A percentile compares a stretch with the other conserved stretches of the same genome.
These are phyloP conservation scores for Manis crassicaudata DNA, from an alignment of 2,797 vertebrate genomes.

Conservation along the genomic window DNA sequence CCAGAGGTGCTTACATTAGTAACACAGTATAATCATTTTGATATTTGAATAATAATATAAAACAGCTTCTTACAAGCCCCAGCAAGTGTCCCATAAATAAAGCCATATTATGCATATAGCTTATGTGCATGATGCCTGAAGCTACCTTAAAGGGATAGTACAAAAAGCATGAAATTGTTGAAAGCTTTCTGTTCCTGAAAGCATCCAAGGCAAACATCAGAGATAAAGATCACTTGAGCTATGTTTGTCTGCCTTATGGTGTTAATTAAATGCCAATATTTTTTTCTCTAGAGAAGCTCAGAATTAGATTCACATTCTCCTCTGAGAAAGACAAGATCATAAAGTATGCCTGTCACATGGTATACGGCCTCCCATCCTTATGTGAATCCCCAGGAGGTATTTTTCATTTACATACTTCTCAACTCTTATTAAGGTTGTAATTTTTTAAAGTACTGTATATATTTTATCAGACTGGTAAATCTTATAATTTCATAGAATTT, in stretches of 20 bases:
- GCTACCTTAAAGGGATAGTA: not conserved
- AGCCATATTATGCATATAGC: constrained; percentile 7
- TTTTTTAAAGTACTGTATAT: constrained; percentile 40
- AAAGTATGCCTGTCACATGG: constrained; percentile 46
- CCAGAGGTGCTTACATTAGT: constrained; percentile 1
- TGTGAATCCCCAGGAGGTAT: not conserved
- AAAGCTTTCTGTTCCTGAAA: constrained; percentile 43
- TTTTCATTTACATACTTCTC: constrained; percentile 51
- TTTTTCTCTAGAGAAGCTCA: constrained; percentile 43
- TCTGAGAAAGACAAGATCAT: constrained; percentile 42
- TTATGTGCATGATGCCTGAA: constrained; percentile 12
- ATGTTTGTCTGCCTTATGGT: constrained; percentile 63
- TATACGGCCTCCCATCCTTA: not conserved
- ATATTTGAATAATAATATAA: constrained; percentile 71
- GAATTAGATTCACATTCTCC: constrained; percentile 50
- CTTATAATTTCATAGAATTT: not conserved
- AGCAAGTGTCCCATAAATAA: constrained; percentile 61
- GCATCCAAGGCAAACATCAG: constrained; percentile 38
- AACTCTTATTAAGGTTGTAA: constrained; percentile 53
- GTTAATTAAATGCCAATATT: constrained; percentile 60
- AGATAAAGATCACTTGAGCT: constrained; percentile 71
- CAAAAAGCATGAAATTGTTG: constrained; percentile 43
- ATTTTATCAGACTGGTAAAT: constrained; percentile 5
- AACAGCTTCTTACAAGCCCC: constrained; percentile 21
- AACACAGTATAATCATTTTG: constrained; percentile 26